Evolutionary conservation across 2,888 invertebrate species (phyloP).

Genomic region (Melanchra persicariae): DNA sequence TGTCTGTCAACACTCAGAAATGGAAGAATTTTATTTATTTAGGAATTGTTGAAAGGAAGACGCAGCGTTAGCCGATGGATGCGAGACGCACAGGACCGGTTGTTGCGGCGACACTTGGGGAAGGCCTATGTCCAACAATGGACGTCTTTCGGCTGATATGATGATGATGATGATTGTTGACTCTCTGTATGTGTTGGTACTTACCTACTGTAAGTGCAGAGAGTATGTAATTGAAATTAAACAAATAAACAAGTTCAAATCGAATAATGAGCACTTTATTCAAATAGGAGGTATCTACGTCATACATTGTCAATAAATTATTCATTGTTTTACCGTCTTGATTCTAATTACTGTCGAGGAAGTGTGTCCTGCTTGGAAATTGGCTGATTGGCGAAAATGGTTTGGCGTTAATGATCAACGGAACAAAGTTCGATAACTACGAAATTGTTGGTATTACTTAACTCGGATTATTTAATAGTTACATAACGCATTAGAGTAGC

Average conservation of each 20-base stretch:
- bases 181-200: too few relatives aligned
- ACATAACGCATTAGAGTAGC: neutral
- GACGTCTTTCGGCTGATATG: too few relatives aligned
- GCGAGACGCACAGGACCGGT: too few relatives aligned
- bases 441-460: conserved; percentile 21
- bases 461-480: conserved; percentile 23
- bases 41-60: too few relatives aligned
- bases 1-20: too few relatives aligned
- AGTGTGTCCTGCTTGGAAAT: conserved; percentile 36
- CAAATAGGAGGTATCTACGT: conserved; percentile 7
- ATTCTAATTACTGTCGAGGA: conserved; percentile 14
- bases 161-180: too few relatives aligned
- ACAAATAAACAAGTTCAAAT: neutral
- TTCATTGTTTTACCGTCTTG: conserved; percentile 15
- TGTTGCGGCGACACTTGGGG: too few relatives aligned
- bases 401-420: conserved; percentile 20
- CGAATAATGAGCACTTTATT: neutral
- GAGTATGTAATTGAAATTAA: too few relatives aligned
- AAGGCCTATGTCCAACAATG: too few relatives aligned
- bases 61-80: too few relatives aligned
- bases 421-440: conserved; percentile 27
- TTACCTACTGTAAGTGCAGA: too few relatives aligned
- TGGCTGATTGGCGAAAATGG: conserved; percentile 29
- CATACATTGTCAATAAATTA: conserved; percentile 33
- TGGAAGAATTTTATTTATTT: too few relatives aligned